These are phyloP conservation scores for Galerucella pusilla DNA, from an alignment of 2,888 invertebrate species.

Conservation along the genomic window DNA sequence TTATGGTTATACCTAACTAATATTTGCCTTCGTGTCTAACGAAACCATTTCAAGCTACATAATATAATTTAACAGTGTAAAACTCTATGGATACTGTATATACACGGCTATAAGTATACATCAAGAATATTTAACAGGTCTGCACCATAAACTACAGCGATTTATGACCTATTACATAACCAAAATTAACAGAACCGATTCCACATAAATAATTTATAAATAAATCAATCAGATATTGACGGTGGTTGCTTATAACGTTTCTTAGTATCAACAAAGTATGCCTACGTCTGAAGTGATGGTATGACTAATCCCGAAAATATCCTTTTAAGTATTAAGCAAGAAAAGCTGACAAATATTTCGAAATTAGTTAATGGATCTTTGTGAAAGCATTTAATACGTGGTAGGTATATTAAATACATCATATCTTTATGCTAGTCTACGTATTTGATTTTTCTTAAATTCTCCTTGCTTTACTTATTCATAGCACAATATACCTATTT, in stretches of 20 bases:
- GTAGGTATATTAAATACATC: background rate
- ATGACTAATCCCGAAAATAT: constrained; percentile 21
- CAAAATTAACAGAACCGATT: constrained; percentile 11
- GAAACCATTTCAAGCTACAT: too few relatives aligned
- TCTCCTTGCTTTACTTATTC: background rate
- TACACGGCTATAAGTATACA: background rate
- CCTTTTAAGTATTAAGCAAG: constrained; percentile 13
- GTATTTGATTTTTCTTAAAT: background rate
- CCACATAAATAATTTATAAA: background rate
- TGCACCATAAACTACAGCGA: constrained; percentile 11
- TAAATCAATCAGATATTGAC: constrained; percentile 13
- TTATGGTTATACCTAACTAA: background rate
- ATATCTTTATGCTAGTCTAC: background rate
- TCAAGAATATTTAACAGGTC: constrained; percentile 17
- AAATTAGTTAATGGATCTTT: background rate
- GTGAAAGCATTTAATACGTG: background rate
- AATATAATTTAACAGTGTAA: too few relatives aligned
- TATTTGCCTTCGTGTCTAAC: too few relatives aligned
- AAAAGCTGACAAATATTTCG: constrained; percentile 1
- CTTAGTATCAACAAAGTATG: constrained; percentile 4
- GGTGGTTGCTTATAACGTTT: background rate
- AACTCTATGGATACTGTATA: background rate
- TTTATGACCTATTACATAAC: constrained; percentile 20
- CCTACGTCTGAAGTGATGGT: constrained; percentile 2
- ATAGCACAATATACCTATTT: too few relatives aligned